Evolutionary conservation across 2,113 vertebrate genomes (phyloP), one percentile per base, ranked within the genome.

Genomic region (Enhydra lutris): DNA sequence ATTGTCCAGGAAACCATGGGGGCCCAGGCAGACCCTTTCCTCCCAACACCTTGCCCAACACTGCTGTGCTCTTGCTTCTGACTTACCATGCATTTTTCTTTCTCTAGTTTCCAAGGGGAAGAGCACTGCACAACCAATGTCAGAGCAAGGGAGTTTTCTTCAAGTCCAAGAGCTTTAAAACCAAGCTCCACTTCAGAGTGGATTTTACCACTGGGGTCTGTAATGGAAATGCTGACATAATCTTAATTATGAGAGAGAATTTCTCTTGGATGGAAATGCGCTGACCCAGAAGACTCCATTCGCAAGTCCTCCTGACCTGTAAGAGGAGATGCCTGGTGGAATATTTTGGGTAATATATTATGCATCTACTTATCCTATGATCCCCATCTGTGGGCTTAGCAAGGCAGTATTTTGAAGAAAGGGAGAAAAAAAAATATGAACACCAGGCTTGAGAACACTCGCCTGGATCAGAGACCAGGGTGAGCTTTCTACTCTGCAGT

Each of bases 301-400:
- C 80, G 69, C 87, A 94, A 97, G 78, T 79, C 61, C 50, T 95
- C 94, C 94, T 95, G 97, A 98, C 69, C 95, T 95, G 63, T 74
- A 95, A 97, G 80, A 95, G 93, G 84, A 96, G 9, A 97, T 12
- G 81, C 45, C 95, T 85, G 45, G 63, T 94, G 61, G 83, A 95
- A 89, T 76, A 97, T 87, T 45, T 52, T 91, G 63, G 97, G 80
- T 96, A 96, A 98, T 95, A 71, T n/a, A 97, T 98, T 97, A 97
- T 45, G 55, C 97, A 98, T 82, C 84, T 91, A 95, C 90, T 98
- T 97, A 89, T 50, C 76, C 71, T 94, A 20, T 87, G 92, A 88
- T 93, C 80, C 93, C 95, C 85, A 97, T 92, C 82, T 96, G 94
- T 52, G 94, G 91, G 65, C 84, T 80, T 96, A 42, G 96, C 78